A percentile compares a stretch with the other conserved stretches of the same genome.
phyloP scores from a whole-genome alignment of 2,113 vertebrate species.

The Carlito syrichta region DNA sequence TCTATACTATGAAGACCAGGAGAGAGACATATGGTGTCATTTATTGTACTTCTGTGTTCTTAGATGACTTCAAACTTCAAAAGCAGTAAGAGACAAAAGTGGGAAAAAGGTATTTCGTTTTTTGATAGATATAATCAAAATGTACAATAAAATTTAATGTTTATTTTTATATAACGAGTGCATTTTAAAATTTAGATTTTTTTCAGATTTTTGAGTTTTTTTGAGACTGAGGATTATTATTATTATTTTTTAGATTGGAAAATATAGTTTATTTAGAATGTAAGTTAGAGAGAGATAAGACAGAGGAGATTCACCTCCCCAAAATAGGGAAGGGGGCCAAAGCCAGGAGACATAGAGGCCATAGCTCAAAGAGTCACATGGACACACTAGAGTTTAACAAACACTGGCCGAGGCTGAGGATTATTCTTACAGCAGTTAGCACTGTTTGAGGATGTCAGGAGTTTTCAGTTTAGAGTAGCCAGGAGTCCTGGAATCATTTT shows the following conservation, averaged over 20 bases:
- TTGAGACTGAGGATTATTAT: not conserved
- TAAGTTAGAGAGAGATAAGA: too few species aligned
- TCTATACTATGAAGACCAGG: rapidly evolving
- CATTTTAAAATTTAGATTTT: slow-evolving; percentile 1
- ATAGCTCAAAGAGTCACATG: too few species aligned
- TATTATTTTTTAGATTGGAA: too few species aligned
- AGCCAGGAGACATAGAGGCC: too few species aligned
- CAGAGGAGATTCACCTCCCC: too few species aligned
- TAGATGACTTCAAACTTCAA: not conserved
- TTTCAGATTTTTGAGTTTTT: not conserved
- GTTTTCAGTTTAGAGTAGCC: not conserved
- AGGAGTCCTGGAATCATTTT: not conserved
- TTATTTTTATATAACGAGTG: not conserved
- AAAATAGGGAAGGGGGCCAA: too few species aligned
- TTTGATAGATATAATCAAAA: not conserved
- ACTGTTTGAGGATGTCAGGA: not conserved
- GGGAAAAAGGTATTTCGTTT: not conserved
- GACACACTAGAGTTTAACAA: too few species aligned
- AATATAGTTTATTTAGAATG: too few species aligned
- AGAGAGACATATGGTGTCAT: not conserved
- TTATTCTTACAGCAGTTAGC: not conserved
- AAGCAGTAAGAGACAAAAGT: not conserved
- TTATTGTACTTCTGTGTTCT: not conserved
- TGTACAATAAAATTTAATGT: not conserved
- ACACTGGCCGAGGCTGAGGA: too few species aligned